These are phyloP conservation scores for Caenorhabditis tropicalis DNA, from an alignment of 1,140 invertebrate species.

Conservation along the genomic window DNA sequence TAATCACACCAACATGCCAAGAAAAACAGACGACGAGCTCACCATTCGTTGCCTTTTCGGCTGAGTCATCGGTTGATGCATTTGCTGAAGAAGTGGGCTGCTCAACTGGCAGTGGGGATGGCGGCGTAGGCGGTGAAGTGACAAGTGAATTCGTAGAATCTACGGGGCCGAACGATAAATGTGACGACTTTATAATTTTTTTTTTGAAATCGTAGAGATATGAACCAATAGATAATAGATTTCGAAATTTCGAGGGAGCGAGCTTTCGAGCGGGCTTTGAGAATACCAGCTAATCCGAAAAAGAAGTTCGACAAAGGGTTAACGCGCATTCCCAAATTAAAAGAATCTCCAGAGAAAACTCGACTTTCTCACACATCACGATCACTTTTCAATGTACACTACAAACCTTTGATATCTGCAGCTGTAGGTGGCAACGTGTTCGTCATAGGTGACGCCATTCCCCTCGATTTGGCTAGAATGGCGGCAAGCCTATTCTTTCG, in stretches of 20 bases:
- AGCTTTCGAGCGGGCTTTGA: background rate
- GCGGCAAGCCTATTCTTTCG: slow-evolving; percentile 9
- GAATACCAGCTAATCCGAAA: background rate
- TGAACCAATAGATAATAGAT: too few relatives aligned
- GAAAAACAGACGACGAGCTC: background rate
- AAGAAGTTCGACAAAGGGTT: slow-evolving; percentile 20
- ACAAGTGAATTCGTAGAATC: background rate
- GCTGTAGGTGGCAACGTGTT: slow-evolving; percentile 12
- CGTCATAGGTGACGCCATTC: slow-evolving; percentile 33
- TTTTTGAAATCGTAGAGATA: too few relatives aligned
- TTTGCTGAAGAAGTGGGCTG: background rate
- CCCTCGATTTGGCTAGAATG: slow-evolving; percentile 1
- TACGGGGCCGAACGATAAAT: background rate
- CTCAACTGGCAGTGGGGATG: background rate
- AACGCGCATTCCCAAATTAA: slow-evolving; percentile 30
- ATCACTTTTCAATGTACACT: background rate
- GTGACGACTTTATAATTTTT: background rate
- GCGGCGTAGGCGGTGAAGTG: slow-evolving; percentile 22
- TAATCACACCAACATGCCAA: slow-evolving; percentile 20
- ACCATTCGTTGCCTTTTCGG: slow-evolving; percentile 29
- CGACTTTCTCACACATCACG: background rate
- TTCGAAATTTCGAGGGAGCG: background rate
- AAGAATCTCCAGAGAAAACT: background rate
- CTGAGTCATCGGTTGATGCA: background rate
- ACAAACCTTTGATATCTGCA: slow-evolving; percentile 16